Percentiles rank a stretch among this genome's conserved stretches.
These are phyloP conservation scores for Drosophila formosana DNA, from an alignment of 2,888 invertebrate genomes.

Conservation along the genomic window DNA sequence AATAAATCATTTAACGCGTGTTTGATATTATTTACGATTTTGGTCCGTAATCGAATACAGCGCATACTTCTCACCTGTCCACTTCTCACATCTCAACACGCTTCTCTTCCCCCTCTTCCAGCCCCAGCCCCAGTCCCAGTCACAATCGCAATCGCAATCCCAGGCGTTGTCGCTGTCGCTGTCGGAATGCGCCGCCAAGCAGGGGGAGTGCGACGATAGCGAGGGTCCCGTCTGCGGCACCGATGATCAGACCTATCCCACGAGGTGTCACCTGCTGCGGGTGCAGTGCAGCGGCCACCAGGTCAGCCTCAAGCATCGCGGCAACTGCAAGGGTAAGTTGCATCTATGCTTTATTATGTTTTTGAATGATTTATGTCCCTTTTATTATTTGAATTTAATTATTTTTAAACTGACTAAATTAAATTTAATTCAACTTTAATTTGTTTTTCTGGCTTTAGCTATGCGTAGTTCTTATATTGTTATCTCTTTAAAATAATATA, in stretches of 20 bases:
- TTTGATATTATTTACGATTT: slow-evolving; percentile 66
- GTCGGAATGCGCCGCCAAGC: slow-evolving; percentile 84
- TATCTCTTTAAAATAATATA: too few relatives aligned
- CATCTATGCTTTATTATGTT: too few relatives aligned
- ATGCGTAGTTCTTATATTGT: too few relatives aligned
- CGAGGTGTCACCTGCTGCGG: slow-evolving; percentile 91
- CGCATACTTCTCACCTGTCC: slow-evolving; percentile 50
- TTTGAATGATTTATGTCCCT: too few relatives aligned
- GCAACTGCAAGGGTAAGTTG: slow-evolving; percentile 89
- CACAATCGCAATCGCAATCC: slow-evolving; percentile 28
- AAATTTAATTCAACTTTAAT: too few relatives aligned
- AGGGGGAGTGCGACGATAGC: slow-evolving; percentile 85
- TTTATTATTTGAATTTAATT: slow-evolving; percentile 26
- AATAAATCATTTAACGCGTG: slow-evolving; percentile 82
- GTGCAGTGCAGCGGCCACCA: slow-evolving; percentile 91
- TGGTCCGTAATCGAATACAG: slow-evolving; percentile 41
- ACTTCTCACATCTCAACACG: slow-evolving; percentile 38
- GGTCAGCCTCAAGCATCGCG: slow-evolving; percentile 90
- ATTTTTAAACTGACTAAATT: too few relatives aligned
- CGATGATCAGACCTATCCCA: slow-evolving; percentile 93
- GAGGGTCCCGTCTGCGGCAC: slow-evolving; percentile 85
- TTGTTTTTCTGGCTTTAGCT: too few relatives aligned
- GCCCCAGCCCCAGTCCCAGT: background rate
- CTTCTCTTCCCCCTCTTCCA: background rate
- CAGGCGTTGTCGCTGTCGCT: slow-evolving; percentile 71